Conservation (phyloP, 2,797 vertebrate species). For the Chloroceryle amazona region DNA sequence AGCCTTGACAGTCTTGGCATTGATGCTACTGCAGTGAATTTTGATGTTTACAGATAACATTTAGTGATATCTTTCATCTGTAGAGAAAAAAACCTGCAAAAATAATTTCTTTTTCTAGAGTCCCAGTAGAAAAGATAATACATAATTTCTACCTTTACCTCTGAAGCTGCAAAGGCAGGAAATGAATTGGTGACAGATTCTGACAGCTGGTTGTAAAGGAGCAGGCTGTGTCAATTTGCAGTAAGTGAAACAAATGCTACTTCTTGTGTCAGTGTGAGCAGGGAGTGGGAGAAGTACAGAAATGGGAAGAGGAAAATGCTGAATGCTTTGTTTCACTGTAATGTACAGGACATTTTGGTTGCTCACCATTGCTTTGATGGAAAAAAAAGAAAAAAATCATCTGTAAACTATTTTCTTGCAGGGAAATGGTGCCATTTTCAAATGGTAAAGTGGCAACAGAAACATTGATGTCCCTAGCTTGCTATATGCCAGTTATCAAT, state of each 20-base stretch:
- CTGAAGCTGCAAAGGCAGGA: background rate
- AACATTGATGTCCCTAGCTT: background rate
- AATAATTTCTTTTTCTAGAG: background rate
- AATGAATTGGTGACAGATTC: background rate
- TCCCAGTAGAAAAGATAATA: background rate
- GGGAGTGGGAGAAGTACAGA: background rate
- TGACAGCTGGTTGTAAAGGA: slow-evolving; percentile 27
- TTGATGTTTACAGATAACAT: background rate
- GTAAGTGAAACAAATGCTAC: background rate
- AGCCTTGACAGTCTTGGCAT: background rate
- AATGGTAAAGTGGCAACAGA: fast-evolving
- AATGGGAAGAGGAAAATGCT: background rate
- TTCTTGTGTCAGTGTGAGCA: background rate
- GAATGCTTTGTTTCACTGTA: background rate
- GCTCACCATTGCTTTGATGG: background rate
- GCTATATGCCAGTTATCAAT: background rate
- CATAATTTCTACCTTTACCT: background rate
- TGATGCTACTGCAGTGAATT: background rate
- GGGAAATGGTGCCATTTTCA: background rate
- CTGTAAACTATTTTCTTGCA: background rate
- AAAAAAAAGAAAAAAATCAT: background rate
- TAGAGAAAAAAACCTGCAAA: background rate
- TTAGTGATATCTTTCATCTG: background rate
- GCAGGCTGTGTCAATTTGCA: background rate
- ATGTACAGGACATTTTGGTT: background rate